Evolutionary conservation across 2,888 invertebrate genomes (phyloP).

Genomic region (Aplocera efformata): DNA sequence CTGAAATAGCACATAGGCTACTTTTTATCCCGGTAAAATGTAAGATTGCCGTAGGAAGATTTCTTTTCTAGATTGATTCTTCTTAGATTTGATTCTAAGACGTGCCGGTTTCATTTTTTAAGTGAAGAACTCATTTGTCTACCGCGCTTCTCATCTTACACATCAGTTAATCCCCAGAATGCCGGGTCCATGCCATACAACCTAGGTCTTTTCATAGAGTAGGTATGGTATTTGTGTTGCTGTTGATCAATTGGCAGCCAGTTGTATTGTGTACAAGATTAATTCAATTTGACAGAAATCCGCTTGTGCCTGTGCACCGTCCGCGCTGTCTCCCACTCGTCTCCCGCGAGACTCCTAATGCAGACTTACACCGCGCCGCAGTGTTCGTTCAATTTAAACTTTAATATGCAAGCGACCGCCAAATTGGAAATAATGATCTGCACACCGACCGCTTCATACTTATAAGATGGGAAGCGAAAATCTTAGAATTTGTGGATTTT

Average conservation of each 20-base stretch:
- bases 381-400: constrained; percentile 76
- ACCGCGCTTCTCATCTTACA: too few species aligned
- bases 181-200: too few species aligned
- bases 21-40: too few species aligned
- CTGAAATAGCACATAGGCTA: too few species aligned
- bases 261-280: neutral
- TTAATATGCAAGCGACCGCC: constrained; percentile 71
- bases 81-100: too few species aligned
- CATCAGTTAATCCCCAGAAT: too few species aligned
- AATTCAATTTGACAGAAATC: neutral
- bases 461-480: constrained; percentile 1
- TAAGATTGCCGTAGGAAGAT: too few species aligned
- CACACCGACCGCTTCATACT: constrained; percentile 24
- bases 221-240: too few species aligned
- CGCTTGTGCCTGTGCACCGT: constrained; percentile 11
- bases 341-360: constrained; percentile 64
- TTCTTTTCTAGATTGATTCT: neutral
- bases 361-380: constrained; percentile 72
- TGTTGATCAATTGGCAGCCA: too few species aligned
- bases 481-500: neutral
- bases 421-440: constrained; percentile 75
- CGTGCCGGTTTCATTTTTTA: too few species aligned
- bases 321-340: constrained; percentile 30
- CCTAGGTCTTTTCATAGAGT: too few species aligned
- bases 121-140: too few species aligned